phyloP scores from a whole-genome alignment of 2,797 vertebrate species.

The Cirrhinus molitorella region DNA sequence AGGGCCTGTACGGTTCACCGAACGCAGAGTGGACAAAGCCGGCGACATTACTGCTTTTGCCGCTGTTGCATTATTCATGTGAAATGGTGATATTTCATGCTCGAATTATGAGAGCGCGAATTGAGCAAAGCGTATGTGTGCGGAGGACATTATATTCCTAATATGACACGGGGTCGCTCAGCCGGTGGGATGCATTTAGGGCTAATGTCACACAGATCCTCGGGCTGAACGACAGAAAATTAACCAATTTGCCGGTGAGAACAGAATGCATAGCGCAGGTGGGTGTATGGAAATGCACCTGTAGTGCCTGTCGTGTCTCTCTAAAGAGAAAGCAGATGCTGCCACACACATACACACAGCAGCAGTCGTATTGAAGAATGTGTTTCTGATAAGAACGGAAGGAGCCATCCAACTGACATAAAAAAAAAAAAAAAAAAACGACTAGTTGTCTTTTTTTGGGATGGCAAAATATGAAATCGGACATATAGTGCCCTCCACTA shows the following conservation, averaged over 20 bases:
- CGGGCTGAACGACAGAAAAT: slow-evolving; percentile 28
- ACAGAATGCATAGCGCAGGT: slow-evolving; percentile 13
- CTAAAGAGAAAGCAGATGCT: not conserved
- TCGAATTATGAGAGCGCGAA: slow-evolving; percentile 23
- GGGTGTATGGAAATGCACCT: slow-evolving; percentile 26
- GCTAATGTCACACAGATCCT: slow-evolving; percentile 44
- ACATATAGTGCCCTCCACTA: not conserved
- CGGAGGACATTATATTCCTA: slow-evolving; percentile 26
- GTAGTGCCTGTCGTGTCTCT: not conserved
- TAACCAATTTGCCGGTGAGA: slow-evolving; percentile 36
- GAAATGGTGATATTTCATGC: slow-evolving; percentile 46
- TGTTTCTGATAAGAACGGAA: not conserved
- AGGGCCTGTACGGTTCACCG: slow-evolving; percentile 9
- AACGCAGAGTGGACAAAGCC: slow-evolving; percentile 39
- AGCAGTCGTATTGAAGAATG: not conserved
- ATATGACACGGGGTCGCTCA: slow-evolving; percentile 23
- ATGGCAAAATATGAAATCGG: not conserved
- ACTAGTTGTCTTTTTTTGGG: not conserved
- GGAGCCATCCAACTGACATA: not conserved
- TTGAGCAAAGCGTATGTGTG: slow-evolving; percentile 30
- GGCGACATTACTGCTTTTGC: slow-evolving; percentile 29
- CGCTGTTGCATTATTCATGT: slow-evolving; percentile 56
- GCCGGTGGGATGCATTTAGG: slow-evolving; percentile 40
- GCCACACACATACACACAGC: slow-evolving; percentile 15
- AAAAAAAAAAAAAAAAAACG: not conserved